Evolutionary conservation across 1,140 invertebrate genomes (phyloP).

Genomic region (Drosophila baimaii): DNA sequence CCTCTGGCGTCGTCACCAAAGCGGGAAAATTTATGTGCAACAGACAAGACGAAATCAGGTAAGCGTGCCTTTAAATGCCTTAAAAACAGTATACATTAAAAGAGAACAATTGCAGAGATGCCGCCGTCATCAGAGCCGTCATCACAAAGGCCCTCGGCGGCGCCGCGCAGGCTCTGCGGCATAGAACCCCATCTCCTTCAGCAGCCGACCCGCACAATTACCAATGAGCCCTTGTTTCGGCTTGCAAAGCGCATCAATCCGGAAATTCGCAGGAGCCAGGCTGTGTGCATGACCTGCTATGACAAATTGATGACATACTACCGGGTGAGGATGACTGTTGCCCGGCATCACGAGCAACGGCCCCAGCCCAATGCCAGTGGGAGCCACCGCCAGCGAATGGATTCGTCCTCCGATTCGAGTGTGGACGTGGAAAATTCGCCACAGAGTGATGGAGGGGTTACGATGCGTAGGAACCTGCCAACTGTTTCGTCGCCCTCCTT

Average conservation of each 20-base stretch:
- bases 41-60: not conserved
- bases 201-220: not conserved
- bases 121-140: too few species aligned
- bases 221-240: rapidly evolving
- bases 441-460: not conserved
- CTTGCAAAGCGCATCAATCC: not conserved
- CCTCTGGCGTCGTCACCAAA: too few species aligned
- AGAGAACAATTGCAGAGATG: not conserved
- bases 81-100: not conserved
- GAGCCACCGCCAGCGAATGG: constrained; percentile 28
- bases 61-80: not conserved
- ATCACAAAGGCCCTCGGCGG: rapidly evolving
- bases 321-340: constrained; percentile 16
- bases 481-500: not conserved
- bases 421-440: not conserved
- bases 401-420: not conserved
- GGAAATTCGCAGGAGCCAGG: not conserved
- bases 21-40: not conserved
- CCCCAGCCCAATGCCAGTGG: too few species aligned
- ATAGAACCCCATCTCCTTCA: not conserved
- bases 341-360: not conserved
- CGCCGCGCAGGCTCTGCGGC: not conserved
- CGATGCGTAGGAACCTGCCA: not conserved
- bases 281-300: not conserved
- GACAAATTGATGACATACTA: not conserved